Evolutionary conservation across 2,888 invertebrate species (phyloP), one percentile per base, ranked within the genome.

Genomic region (Electrophaes corylata): DNA sequence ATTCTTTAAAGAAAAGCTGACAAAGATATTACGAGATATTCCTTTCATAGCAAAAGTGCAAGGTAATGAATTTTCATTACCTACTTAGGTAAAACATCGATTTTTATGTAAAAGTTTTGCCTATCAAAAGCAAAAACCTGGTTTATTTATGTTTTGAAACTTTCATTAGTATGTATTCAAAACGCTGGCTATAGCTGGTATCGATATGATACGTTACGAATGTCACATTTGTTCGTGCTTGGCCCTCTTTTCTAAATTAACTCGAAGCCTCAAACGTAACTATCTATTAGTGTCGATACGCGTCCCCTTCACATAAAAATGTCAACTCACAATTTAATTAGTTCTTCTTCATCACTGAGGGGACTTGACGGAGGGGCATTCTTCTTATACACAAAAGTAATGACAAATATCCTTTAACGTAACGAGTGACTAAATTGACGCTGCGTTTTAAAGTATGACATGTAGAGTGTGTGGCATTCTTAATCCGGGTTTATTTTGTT

Each of bases 271-370:
- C 16, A 40, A 45, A 44, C 18, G 50, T 31, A 29, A 10, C 44
- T 71, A 69, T 51, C 59, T 54, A 70, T 66, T 65, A 65, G 66
- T 67, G n/a, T n/a, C n/a, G n/a, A 50, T 54, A 37, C 50, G 37
- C 46, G 50, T 44, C 54, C 57, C 56, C 44, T 35, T 14, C 31
- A 35, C 57, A 40, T 39, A 65, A 65, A 63, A 64, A 63, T 53
- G 55, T 53, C 60, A 46, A 65, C 57, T 62, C 66, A 62, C 62
- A 47, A 58, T 65, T 58, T 45, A 44, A 64, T 63, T 63, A 61
- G 62, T 60, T 59, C 41, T 26, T 41, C 8, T 47, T 60, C 52
- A 50, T 58, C 55, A 40, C 59, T 20, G 51, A 46, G 49, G 63
- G 66, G 56, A 59, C 54, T 44, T 50, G 41, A 56, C 50, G 65